These are phyloP conservation scores for Cepaea hortensis DNA, from an alignment of 2,888 invertebrate genomes.

Conservation along the genomic window DNA sequence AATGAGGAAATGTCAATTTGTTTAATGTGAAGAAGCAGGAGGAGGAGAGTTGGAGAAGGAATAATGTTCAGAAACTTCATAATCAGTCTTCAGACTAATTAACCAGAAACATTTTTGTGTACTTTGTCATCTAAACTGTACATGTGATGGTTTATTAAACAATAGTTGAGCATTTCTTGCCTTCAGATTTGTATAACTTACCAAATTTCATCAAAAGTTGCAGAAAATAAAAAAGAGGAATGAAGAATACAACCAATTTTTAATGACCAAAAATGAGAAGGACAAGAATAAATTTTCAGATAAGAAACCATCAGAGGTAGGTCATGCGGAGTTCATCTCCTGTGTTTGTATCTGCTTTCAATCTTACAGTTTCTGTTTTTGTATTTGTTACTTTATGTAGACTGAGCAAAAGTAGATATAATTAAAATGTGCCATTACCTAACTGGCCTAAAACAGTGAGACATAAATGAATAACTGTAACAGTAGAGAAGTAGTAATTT, in stretches of 20 bases:
- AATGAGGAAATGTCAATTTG: too few relatives aligned
- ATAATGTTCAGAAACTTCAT: too few relatives aligned
- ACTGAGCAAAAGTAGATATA: too few relatives aligned
- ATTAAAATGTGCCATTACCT: too few relatives aligned
- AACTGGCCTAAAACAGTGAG: too few relatives aligned
- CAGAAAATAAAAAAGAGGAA: constrained; percentile 67
- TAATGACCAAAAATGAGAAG: constrained; percentile 54
- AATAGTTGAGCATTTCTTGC: not conserved
- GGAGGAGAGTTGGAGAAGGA: not conserved
- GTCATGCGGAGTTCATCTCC: not conserved
- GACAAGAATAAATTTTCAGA: constrained; percentile 38
- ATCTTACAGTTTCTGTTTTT: too few relatives aligned
- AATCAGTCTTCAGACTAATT: not conserved
- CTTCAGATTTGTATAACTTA: not conserved
- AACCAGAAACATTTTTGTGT: not conserved
- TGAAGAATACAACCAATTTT: constrained; percentile 70
- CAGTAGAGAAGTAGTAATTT: too few relatives aligned
- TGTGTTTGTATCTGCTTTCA: not conserved
- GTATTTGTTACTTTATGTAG: too few relatives aligned
- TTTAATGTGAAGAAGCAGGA: not conserved
- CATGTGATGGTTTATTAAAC: not conserved
- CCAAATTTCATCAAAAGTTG: constrained; percentile 42
- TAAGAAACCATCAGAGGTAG: constrained; percentile 42
- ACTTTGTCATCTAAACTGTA: not conserved
- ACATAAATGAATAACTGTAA: too few relatives aligned